Evolutionary conservation across 2,797 vertebrate species (phyloP), one percentile per base, ranked within the genome.

Genomic region (Vultur gryphus): DNA sequence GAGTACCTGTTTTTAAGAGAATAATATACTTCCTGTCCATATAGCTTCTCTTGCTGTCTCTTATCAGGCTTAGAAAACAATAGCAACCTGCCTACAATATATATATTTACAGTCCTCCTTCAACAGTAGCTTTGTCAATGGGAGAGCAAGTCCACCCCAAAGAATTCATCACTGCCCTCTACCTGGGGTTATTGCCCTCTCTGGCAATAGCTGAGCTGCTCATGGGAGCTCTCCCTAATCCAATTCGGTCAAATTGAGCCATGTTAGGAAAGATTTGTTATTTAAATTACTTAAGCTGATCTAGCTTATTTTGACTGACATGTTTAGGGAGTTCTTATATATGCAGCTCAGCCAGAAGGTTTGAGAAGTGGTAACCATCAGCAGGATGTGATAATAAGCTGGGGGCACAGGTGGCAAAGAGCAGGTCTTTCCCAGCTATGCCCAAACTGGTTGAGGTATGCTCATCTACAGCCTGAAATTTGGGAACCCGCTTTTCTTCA

Each of bases 211-310:
- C 62, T 89, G 90, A 96, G 92, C 92, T 76, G 95, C 66, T 95
- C 80, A 2, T 84, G 78, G 84, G 81, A 95, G 86, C 83, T 80
- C 89, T 88, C 55, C 71, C 65, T 96, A 96, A 97, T 97, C 95
- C 95, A 94, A 70, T 96, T 97, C 55, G 2, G 90, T 70, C 95
- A 96, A 96, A 93, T 84, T 90, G 95, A 97, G 92, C 95, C 93
- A 95, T 37, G 93, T 90, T 96, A 92, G 95, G 95, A 89, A 96
- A 96, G 96, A 97, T 94, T 96, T 96, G 88, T 96, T 96, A 95
- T 93, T 95, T 96, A 93, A 94, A 94, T 96, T 95, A 84, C 95
- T 96, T 97, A 96, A 95, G 81, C 92, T 96, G 87, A 94, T 97
- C 92, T 94, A 94, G 88, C 64, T 94, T 93, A 95, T 96, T 97